Percentiles rank a stretch among this genome's conserved stretches.
Conservation (phyloP, 2,113 vertebrate species). For the Furnarius figulus region DNA sequence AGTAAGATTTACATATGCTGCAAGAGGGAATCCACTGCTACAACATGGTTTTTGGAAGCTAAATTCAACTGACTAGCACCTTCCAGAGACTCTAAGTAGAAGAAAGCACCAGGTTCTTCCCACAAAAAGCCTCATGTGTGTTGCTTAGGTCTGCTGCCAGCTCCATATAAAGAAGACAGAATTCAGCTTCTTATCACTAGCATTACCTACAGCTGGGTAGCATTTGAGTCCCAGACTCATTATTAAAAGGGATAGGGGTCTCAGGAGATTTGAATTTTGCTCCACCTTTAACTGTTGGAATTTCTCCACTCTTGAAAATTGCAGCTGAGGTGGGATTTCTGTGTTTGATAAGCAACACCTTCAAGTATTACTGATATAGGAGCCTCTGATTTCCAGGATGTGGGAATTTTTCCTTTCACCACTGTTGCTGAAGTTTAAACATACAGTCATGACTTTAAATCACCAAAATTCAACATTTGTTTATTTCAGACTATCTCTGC, state of each 20-base stretch:
- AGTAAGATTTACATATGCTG: neutral
- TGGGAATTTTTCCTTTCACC: neutral
- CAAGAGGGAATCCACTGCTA: neutral
- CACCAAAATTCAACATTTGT: neutral
- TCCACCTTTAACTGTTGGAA: neutral
- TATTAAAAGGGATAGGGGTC: neutral
- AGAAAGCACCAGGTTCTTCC: neutral
- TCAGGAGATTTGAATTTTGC: neutral
- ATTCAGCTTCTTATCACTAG: neutral
- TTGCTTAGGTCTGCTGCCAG: neutral
- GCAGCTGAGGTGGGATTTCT: neutral
- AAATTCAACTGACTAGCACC: neutral
- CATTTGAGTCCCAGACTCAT: neutral
- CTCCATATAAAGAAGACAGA: neutral
- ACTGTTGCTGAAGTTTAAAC: neutral
- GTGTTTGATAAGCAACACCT: neutral
- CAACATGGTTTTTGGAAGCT: neutral
- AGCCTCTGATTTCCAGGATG: neutral
- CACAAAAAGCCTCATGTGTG: fast-evolving
- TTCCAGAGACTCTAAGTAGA: neutral
- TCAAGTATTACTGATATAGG: neutral
- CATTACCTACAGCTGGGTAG: neutral
- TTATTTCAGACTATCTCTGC: fast-evolving
- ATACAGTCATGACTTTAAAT: neutral
- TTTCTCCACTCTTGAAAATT: neutral